phyloP scores from a whole-genome alignment of 2,797 vertebrate genomes.

The Neosilurus hyrtlii region DNA sequence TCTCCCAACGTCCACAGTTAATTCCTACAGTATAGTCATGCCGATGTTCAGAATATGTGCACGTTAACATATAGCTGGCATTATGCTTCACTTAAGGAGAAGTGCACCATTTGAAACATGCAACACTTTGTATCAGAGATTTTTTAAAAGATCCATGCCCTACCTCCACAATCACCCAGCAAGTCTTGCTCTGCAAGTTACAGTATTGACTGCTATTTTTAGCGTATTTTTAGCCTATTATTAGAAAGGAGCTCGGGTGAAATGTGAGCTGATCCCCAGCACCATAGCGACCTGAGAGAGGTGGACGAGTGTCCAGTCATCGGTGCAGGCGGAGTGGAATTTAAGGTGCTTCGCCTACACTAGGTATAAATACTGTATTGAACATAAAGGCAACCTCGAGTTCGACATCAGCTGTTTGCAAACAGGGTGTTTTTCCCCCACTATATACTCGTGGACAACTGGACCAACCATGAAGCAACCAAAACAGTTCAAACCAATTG shows the following conservation, averaged over 20 bases:
- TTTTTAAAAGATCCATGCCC: background rate
- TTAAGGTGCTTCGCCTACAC: background rate
- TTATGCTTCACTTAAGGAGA: background rate
- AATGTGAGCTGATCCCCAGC: conserved; percentile 60
- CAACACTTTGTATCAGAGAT: background rate
- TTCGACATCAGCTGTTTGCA: background rate
- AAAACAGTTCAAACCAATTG: background rate
- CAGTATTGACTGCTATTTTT: conserved; percentile 46
- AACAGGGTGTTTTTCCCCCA: background rate
- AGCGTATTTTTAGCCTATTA: conserved; percentile 57
- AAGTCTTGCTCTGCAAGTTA: conserved; percentile 54
- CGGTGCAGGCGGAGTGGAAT: background rate
- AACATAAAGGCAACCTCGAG: background rate
- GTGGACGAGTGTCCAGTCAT: background rate
- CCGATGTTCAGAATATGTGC: background rate
- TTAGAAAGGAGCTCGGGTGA: conserved; percentile 57
- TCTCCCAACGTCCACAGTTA: too few relatives aligned
- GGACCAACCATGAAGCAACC: background rate
- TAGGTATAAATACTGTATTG: background rate
- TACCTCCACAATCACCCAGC: conserved; percentile 47
- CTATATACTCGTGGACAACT: background rate
- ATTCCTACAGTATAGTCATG: background rate
- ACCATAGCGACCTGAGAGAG: conserved; percentile 35
- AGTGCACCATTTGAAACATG: background rate
- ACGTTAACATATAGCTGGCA: background rate